Base-by-base conservation (phyloP, 2,113 vertebrate genomes). In the Apodemus speciosus region DNA sequence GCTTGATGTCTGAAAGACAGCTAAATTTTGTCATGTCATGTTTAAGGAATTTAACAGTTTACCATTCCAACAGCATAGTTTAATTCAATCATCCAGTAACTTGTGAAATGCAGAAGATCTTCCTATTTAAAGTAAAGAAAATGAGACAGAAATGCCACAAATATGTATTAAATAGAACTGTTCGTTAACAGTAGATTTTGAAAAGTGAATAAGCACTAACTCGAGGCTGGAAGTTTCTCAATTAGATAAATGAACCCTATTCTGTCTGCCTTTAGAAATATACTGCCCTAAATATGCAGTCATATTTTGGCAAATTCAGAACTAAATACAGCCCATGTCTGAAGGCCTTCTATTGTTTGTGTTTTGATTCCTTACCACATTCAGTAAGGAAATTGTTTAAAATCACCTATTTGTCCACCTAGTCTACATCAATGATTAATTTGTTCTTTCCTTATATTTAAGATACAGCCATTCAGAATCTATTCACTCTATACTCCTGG, bases 91-190 rank as follows among this genome's bases (percentile, higher is more conserved):
- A 9, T 88, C 10, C 43, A 68, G 94, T 56, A 68, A 62, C 4
- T 27, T 75, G 6, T 64, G 23, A n/a, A 60, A 56, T 16, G 64
- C 30, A 80, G 18, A 73, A 51, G 38, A 51, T 69, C 18, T 20
- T 13, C 9, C 35, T 21, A 92, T 76, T 94, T 90, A 76, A 88
- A 23, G n/a, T 58, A 56, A 46, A 3, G 14, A 89, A 90, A 88
- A 90, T 68, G 35, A 90, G 46, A 15, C 8, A 68, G 40, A 85
- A 73, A 91, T 5, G n/a, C 88, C 58, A 80, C 1, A 49, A 92
- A 40, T 90, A 80, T 83, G 58, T 75, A 9, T 90, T 69, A 85
- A 88, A 64, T 40, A 43, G 13, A 69, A 85, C 23, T 87, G 6
- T 80, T 68, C 43, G 85, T 3, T 71, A 58, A 30, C 20, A 66